Evolutionary conservation across 2,113 vertebrate genomes (phyloP), one percentile per base, ranked within the genome.

Genomic region (Ameiurus melas): DNA sequence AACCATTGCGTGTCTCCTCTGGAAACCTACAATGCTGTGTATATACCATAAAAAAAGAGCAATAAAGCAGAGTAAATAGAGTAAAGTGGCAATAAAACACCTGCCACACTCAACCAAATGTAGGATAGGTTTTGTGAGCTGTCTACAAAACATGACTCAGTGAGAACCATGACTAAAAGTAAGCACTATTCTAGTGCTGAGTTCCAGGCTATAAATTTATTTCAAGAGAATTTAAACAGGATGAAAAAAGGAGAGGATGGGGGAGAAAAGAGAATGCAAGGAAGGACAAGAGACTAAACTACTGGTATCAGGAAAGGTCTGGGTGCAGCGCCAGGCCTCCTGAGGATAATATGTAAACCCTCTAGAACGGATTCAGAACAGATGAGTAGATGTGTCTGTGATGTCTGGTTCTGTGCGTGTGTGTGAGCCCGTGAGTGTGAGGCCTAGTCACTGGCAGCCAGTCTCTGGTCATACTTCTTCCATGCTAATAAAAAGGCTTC

Each of bases 401-500:
- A 89, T 86, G 88, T 84, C 81, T 89, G 85, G 68, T 81, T 82
- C 30, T 87, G 27, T 85, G 73, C 47, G 80, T 39, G 39, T 79
- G 89, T 88, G 91, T 91, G 91, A 81, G 47, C 14, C 62, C 64
- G 22, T 84, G 83, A 80, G 71, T 87, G 88, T 86, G 86, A 88
- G 82, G 86, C 51, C 87, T 80, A 85, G 68, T 83, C 68, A 39
- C 83, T 83, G 83, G 85, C 87, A 89, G 77, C 68, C 71, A 9
- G 53, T 86, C 83, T 91, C 71, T 87, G 83, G 83, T 89, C 90
- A 89, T 43, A 85, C 90, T 83, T 91, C 90, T 83, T 87, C 88
- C 78, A 75, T 64, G 90, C 92, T 90, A 93, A 94, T 94, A 94
- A 95, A 95, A 89, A 92, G 91, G 92, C 90, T 93, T 92, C 91